These are phyloP conservation scores for Indri indri DNA, from an alignment of 2,113 vertebrate genomes.

Conservation along the genomic window DNA sequence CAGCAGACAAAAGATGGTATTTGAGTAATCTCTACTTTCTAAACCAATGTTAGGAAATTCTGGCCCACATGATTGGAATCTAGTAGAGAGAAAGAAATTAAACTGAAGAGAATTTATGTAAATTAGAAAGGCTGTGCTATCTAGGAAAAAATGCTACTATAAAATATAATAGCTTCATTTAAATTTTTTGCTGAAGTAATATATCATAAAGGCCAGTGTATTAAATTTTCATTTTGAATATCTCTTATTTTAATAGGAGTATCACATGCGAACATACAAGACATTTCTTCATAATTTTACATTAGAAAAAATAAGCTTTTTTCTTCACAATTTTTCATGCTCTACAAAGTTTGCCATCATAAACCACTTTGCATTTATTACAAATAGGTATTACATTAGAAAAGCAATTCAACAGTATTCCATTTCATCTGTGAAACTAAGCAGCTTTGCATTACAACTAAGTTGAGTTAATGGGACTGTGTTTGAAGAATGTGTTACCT, in stretches of 20 bases:
- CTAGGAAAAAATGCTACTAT: neutral
- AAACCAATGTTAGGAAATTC: neutral
- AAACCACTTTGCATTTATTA: slow-evolving; percentile 82
- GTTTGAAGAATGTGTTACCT: slow-evolving; percentile 71
- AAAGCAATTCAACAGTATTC: slow-evolving; percentile 76
- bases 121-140: neutral
- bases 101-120: neutral
- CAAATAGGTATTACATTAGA: slow-evolving; percentile 73
- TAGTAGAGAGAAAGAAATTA: neutral
- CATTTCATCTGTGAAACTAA: slow-evolving; percentile 78
- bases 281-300: slow-evolving; percentile 68
- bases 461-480: slow-evolving; percentile 74
- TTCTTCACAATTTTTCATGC: slow-evolving; percentile 63
- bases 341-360: slow-evolving; percentile 77
- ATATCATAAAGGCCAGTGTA: slow-evolving; percentile 44
- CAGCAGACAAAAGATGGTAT: neutral
- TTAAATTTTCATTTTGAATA: slow-evolving; percentile 66
- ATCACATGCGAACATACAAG: neutral
- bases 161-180: neutral
- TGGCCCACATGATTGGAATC: neutral
- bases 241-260: slow-evolving; percentile 61
- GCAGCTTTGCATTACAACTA: slow-evolving; percentile 79
- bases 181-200: slow-evolving; percentile 40
- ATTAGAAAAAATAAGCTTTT: slow-evolving; percentile 68
- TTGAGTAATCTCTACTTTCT: neutral